Base-by-base conservation (phyloP, 2,888 invertebrate species). In the Dioctria rufipes region DNA sequence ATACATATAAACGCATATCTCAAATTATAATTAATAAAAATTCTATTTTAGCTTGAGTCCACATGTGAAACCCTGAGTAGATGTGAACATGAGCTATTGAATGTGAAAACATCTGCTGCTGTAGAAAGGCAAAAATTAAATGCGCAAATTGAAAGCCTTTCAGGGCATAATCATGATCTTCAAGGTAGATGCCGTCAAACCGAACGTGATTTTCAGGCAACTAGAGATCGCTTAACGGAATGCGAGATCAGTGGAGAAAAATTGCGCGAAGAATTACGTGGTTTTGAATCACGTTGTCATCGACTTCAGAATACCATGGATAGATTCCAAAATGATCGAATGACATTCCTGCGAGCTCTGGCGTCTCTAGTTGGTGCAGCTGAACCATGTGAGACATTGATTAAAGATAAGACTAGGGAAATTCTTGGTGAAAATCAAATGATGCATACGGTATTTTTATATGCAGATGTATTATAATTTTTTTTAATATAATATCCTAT, bases 351-450 rank as follows among this genome's bases (percentile, higher is more conserved):
- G 40, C 85, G 89, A 9, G 85, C 84, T 3, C 80, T 89, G 4
- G 87, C 89, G 5, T 86, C 87, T 54, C 84, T 87, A 89, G 81
- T 89, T 0, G 94, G 94, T 86, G 91, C 94, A 5, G 93, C 95
- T 3, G 96, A 96, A 85, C 93, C 95, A 0, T 92, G 94, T 80
- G 95, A 96, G 87, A 92, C 92, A 73, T 91, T 94, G 49, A 94
- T 96, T 82, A 95, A 95, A 87, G 95, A 96, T 83, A 91, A 95
- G 83, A 92, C 95, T 79, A 91, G 95, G 25, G 95, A 96, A 88
- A 91, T 95, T 65, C 89, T 95, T 43, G 92, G 91, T 81, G 95
- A 96, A 81, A 94, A 94, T 87, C 95, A 95, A 87, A 94, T 95
- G 83, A 93, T 94, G 90, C 90, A 92, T 84, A 91, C 93, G 88